Percentiles rank a stretch among this genome's conserved stretches.
Conservation (phyloP, 2,888 invertebrate species). For the Ryuthela nishihirai region DNA sequence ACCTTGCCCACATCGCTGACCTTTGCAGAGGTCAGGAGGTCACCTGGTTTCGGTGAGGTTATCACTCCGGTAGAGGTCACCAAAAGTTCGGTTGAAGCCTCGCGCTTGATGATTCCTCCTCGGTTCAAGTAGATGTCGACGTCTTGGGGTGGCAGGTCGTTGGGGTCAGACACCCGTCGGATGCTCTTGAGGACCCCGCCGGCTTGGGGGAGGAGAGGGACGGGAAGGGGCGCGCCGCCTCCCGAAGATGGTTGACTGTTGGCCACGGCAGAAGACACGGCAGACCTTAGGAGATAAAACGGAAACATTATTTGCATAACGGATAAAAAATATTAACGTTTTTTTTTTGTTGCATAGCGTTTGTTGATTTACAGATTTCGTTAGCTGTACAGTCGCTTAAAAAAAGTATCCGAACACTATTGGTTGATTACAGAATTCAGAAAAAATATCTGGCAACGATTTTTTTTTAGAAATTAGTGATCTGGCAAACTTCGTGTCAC, state of each 20-base stretch:
- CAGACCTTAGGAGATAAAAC: too few relatives aligned
- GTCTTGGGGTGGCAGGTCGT: constrained; percentile 14
- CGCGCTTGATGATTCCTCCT: constrained; percentile 8
- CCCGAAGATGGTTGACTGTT: constrained; percentile 3
- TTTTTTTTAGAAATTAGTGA: too few relatives aligned
- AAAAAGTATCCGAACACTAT: too few relatives aligned
- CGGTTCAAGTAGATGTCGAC: constrained; percentile 26
- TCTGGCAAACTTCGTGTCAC: too few relatives aligned
- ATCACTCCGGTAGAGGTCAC: background rate
- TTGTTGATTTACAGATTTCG: too few relatives aligned
- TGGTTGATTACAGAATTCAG: too few relatives aligned
- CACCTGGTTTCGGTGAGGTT: constrained; percentile 4
- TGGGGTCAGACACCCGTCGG: constrained; percentile 2
- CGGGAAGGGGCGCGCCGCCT: background rate
- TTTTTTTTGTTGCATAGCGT: too few relatives aligned
- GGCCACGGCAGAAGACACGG: constrained; percentile 5
- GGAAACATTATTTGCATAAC: too few relatives aligned
- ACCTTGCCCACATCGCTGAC: constrained; percentile 2
- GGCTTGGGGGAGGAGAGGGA: constrained; percentile 8
- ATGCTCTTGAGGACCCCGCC: constrained; percentile 10
- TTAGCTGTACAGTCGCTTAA: too few relatives aligned
- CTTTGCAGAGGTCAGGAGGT: background rate
- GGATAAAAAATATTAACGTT: too few relatives aligned
- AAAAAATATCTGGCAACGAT: too few relatives aligned
- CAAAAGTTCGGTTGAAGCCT: constrained; percentile 1